Evolutionary conservation across 2,113 vertebrate genomes (phyloP), one percentile per base, ranked within the genome.

Genomic region (Nesogale talazaci): DNA sequence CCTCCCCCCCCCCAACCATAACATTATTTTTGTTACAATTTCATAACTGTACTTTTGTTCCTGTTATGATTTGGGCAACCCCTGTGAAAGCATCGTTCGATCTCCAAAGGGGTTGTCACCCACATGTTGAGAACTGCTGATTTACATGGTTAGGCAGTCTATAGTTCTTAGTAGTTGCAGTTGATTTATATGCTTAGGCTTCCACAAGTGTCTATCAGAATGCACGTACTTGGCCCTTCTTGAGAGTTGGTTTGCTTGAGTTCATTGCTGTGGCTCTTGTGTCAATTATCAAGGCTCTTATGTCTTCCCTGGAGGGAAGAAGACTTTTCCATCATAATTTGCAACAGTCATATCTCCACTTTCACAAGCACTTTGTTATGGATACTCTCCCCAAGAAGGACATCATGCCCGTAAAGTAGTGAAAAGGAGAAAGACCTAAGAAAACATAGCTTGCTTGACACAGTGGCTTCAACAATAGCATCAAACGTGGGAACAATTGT

Each of bases 281-380:
- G 34, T 36, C 17, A 20, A 40, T 40, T 63, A 46, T 52, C 72
- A 92, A 63, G 36, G 5, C n/a, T n/a, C n/a, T n/a, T n/a, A n/a
- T n/a, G n/a, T n/a, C n/a, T n/a, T n/a, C n/a, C n/a, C 38, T 87
- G 29, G 27, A 87, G 46, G 46, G 90, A 94, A 19, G 38, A 78
- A 80, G 29, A 34, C 38, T 76, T 88, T 79, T 92, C 57, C 65
- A 34, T 80, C n/a, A 19, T 4, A 42, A 38, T 20, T 56, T 65
- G 23, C 6, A 65, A 59, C 15, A 75, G 74, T 82, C 34, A n/a
- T 22, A 34, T 34, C 52, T 57, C 7, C 57, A 34, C 4, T 74
- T 72, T 57, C 12, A 46, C 31, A 78, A 86, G 9, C 8, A 65
- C 34, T 78, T 92, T 31, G 12, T 65, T 34, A n/a, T 61, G 17